Percentiles rank a stretch among this genome's conserved stretches.
These are phyloP conservation scores for Pseudorectes ferrugineus DNA, from an alignment of 2,113 vertebrate species.

Conservation along the genomic window DNA sequence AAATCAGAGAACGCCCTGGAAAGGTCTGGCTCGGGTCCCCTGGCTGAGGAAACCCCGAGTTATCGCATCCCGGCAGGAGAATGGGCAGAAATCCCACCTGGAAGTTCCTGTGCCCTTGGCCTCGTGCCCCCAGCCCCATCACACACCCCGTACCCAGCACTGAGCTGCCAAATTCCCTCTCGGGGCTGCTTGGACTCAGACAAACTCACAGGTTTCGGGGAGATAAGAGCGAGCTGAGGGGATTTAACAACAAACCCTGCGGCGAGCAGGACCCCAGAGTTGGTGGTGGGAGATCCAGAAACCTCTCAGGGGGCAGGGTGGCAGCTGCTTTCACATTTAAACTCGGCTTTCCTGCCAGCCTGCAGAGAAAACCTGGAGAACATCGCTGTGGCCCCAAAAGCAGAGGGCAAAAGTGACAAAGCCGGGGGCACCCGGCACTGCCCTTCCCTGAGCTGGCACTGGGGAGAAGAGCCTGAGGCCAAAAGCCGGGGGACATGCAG, in stretches of 20 bases:
- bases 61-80: background rate
- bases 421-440: background rate
- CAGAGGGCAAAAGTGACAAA: background rate
- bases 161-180: background rate
- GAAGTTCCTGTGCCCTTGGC: background rate
- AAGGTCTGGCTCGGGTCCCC: background rate
- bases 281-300: background rate
- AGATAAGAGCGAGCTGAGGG: background rate
- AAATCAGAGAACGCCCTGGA: background rate
- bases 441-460: background rate
- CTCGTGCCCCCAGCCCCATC: background rate
- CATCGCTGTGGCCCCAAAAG: fast-evolving
- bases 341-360: background rate
- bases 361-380: background rate
- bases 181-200: background rate
- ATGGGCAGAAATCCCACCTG: background rate
- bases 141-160: fast-evolving
- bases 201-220: background rate
- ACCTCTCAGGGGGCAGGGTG: background rate
- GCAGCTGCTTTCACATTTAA: background rate
- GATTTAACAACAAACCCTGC: background rate
- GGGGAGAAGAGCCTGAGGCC: background rate
- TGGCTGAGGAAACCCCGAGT: background rate
- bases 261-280: fast-evolving
- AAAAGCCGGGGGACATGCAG: background rate